Conservation (phyloP, 2,113 vertebrate genomes). For the Pomatostomus ruficeps region DNA sequence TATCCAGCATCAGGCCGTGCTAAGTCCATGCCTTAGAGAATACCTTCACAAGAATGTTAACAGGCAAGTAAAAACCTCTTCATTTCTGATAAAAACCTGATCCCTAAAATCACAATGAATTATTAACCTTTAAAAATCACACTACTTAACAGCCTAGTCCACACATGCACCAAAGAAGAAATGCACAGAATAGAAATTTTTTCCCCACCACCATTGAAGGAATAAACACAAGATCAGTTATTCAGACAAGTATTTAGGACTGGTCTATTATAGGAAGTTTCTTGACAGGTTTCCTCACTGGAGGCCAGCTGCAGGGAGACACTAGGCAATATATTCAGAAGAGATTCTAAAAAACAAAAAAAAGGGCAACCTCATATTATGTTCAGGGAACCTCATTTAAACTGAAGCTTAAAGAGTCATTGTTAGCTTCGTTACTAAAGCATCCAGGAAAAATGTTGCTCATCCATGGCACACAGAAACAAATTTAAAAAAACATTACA, state of each 20-base stretch:
- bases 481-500: rapidly evolving
- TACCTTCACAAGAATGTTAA: not conserved
- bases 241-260: not conserved
- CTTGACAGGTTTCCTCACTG: not conserved
- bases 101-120: not conserved
- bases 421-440: not conserved
- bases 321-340: not conserved
- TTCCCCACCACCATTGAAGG: not conserved
- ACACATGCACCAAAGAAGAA: not conserved
- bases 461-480: not conserved
- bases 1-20: not conserved
- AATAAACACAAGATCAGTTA: not conserved
- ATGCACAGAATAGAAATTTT: not conserved
- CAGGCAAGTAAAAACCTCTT: not conserved
- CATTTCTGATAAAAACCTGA: not conserved
- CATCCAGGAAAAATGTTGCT: not conserved
- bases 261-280: not conserved
- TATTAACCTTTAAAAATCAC: not conserved
- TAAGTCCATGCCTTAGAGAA: not conserved
- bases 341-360: not conserved
- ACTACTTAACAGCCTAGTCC: not conserved
- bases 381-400: not conserved
- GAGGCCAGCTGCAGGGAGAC: not conserved
- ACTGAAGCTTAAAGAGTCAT: not conserved
- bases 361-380: rapidly evolving